Percentiles rank a stretch among this genome's conserved stretches.
These are phyloP conservation scores for Notolepis coatsorum DNA, from an alignment of 2,797 vertebrate genomes.

Conservation along the genomic window DNA sequence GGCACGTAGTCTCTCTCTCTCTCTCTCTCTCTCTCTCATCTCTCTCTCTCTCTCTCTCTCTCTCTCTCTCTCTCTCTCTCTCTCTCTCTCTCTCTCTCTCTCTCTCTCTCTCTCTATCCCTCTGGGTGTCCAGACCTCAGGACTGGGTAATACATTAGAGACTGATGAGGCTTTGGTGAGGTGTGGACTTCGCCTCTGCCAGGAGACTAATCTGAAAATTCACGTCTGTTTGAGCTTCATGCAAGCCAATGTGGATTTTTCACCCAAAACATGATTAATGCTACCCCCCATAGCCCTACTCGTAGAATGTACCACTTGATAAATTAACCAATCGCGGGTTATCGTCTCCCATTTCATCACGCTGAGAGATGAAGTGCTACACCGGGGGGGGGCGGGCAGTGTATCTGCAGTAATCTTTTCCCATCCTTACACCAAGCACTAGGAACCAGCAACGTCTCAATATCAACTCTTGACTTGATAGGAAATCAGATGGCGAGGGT, in stretches of 20 bases:
- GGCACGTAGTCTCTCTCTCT: not conserved
- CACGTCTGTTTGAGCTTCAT: conserved; percentile 64
- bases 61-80: not conserved
- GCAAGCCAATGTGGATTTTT: conserved; percentile 68
- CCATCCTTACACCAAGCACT: conserved; percentile 55
- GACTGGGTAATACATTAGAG: conserved; percentile 59
- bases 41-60: not conserved
- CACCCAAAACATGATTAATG: conserved; percentile 75
- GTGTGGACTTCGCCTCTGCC: conserved; percentile 41
- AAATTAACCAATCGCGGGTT: conserved; percentile 76
- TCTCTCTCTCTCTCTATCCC: not conserved
- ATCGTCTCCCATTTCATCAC: conserved; percentile 76
- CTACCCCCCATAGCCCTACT: conserved; percentile 51
- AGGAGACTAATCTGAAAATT: conserved; percentile 67
- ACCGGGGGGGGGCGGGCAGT: conserved; percentile 53
- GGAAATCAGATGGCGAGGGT: conserved; percentile 44
- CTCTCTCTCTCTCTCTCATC: too few relatives aligned
- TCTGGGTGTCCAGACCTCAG: conserved; percentile 35
- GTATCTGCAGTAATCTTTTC: conserved; percentile 65
- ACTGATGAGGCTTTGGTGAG: conserved; percentile 48
- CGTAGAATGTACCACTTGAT: conserved; percentile 74
- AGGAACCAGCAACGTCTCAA: conserved; percentile 53
- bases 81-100: not conserved
- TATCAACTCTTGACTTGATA: conserved; percentile 55
- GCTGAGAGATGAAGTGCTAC: conserved; percentile 67